A percentile compares a stretch with the other conserved stretches of the same genome.
Evolutionary conservation across 2,888 invertebrate species (phyloP).

Genomic region (Podotricha telesiphe): DNA sequence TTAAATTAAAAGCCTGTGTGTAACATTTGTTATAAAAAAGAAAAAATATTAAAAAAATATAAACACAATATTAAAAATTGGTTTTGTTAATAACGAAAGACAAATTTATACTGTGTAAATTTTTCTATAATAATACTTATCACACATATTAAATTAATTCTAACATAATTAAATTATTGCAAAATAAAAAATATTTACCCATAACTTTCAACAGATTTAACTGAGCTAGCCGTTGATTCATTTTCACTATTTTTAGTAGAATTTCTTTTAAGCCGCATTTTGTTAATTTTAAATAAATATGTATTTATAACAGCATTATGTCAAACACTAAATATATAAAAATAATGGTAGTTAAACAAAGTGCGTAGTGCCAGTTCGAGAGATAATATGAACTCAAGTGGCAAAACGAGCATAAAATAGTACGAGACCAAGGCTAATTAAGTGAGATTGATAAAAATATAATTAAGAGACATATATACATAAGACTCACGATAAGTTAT

Average conservation of each 20-base stretch:
- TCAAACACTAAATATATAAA: neutral
- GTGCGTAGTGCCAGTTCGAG: neutral
- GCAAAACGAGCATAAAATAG: neutral
- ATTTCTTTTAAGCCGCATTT: conserved; percentile 55
- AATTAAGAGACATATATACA: conserved; percentile 34
- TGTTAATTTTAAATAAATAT: neutral
- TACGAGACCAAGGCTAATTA: neutral
- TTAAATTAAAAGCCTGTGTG: no score
- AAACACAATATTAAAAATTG: no score
- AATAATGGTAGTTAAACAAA: neutral
- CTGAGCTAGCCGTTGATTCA: conserved; percentile 61
- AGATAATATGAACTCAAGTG: neutral
- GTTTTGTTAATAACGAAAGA: no score
- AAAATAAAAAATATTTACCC: conserved; percentile 56
- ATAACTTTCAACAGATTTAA: conserved; percentile 63
- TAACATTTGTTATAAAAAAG: no score
- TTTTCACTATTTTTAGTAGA: conserved; percentile 51
- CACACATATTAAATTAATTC: neutral
- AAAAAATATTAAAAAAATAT: no score
- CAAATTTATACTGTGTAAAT: no score
- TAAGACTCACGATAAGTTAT: conserved; percentile 3
- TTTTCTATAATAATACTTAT: no score
- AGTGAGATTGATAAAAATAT: conserved; percentile 32
- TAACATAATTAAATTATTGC: neutral
- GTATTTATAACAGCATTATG: neutral